These are phyloP conservation scores for Apeltes quadracus DNA, from an alignment of 2,113 vertebrate genomes.

Conservation along the genomic window DNA sequence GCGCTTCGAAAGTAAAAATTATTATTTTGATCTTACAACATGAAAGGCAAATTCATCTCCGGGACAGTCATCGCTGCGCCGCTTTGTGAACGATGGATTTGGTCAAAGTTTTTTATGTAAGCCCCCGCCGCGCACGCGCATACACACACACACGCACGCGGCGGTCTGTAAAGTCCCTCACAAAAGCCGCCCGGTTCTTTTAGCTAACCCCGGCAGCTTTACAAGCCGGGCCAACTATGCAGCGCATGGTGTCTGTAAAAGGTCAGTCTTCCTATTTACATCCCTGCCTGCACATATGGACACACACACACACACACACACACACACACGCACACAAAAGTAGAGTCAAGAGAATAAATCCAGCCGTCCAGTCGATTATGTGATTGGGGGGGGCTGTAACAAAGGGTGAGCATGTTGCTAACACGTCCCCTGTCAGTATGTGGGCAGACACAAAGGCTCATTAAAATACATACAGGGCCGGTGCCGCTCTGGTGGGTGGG, in stretches of 20 bases:
- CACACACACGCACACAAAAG: constrained; percentile 24
- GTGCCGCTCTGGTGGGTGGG: constrained; percentile 81
- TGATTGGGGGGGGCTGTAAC: constrained; percentile 68
- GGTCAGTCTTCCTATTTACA: constrained; percentile 62
- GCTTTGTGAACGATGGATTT: constrained; percentile 59
- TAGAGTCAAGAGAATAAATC: constrained; percentile 69
- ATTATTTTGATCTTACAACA: constrained; percentile 70
- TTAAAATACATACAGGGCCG: constrained; percentile 82
- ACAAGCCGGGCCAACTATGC: constrained; percentile 55
- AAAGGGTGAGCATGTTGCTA: constrained; percentile 79
- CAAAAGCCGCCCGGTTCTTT: constrained; percentile 30
- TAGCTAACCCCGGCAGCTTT: constrained; percentile 55
- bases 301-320: constrained; percentile 46
- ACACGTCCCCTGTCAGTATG: constrained; percentile 77
- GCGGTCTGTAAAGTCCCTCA: constrained; percentile 35
- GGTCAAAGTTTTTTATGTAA: constrained; percentile 50
- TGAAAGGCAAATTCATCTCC: constrained; percentile 71
- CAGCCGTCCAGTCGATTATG: constrained; percentile 65
- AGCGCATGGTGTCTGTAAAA: constrained; percentile 47
- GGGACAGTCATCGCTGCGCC: constrained; percentile 54
- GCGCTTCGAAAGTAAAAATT: constrained; percentile 70
- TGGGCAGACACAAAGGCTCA: constrained; percentile 83
- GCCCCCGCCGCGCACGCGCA: background rate
- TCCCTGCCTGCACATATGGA: constrained; percentile 60
- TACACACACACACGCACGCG: background rate